A percentile compares a stretch with the other conserved stretches of the same genome.
Conservation (phyloP, 2,797 vertebrate species). For the Paratrypauchen microcephalus region DNA sequence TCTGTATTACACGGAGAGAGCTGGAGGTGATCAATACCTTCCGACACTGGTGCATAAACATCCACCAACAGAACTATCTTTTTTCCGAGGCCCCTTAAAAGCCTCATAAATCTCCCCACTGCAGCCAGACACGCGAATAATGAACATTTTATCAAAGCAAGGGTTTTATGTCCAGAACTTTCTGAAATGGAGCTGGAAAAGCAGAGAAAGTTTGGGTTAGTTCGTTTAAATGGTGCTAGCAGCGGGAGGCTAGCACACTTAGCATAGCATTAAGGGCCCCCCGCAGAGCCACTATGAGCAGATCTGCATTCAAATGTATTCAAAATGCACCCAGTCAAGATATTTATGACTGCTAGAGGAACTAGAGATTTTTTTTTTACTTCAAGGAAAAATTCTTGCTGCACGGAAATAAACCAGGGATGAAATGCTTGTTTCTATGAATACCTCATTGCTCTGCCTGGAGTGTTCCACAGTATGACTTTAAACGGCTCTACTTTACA, state of each 20-base stretch:
- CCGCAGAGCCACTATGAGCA: neutral
- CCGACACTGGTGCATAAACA: slow-evolving; percentile 47
- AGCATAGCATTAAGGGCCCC: slow-evolving; percentile 3
- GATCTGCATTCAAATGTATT: neutral
- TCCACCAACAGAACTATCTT: slow-evolving; percentile 15
- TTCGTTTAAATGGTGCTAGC: neutral
- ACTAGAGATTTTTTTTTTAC: neutral
- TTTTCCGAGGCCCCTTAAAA: slow-evolving; percentile 42
- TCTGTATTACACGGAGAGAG: slow-evolving; percentile 25
- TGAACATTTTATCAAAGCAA: slow-evolving; percentile 50
- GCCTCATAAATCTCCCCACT: slow-evolving; percentile 44
- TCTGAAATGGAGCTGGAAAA: slow-evolving; percentile 9
- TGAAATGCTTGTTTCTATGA: no score
- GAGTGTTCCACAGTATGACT: no score
- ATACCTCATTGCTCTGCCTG: no score
- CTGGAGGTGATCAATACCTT: slow-evolving; percentile 43
- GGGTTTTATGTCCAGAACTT: slow-evolving; percentile 41
- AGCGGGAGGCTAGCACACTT: neutral
- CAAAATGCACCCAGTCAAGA: neutral
- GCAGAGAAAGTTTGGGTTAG: slow-evolving; percentile 21
- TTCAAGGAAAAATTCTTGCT: neutral
- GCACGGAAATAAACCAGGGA: no score
- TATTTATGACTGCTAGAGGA: slow-evolving; percentile 25
- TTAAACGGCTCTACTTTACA: no score
- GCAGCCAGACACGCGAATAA: slow-evolving; percentile 49